Evolutionary conservation across 64 coral and sea anemone species (phyloP).

Genomic region (Stylophora pistillata): DNA sequence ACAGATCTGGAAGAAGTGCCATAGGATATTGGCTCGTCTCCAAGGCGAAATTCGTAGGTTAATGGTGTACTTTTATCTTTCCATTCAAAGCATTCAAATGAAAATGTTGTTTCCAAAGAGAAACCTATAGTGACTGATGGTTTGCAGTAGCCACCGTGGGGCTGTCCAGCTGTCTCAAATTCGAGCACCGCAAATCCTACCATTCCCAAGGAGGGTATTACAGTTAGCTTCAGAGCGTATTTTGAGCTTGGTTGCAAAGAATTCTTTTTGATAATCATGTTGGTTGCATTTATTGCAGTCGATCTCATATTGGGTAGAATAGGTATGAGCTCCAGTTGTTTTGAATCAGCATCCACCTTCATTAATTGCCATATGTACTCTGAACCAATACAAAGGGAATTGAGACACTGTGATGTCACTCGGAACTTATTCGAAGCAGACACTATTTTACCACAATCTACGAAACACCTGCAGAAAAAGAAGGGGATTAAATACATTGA

Average conservation of each 20-base stretch:
- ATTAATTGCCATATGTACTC: not conserved
- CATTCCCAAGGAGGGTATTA: not conserved
- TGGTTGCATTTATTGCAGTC: not conserved
- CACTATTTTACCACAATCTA: not conserved
- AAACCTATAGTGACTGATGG: not conserved
- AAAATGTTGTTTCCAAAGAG: slow-evolving; percentile 4
- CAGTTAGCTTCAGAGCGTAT: not conserved
- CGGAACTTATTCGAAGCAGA: not conserved
- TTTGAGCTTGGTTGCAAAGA: not conserved
- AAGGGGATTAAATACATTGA: too few relatives aligned
- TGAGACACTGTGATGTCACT: slow-evolving; percentile 19
- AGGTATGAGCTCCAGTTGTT: not conserved
- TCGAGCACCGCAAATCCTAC: not conserved
- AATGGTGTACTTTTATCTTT: not conserved
- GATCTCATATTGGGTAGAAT: slow-evolving; percentile 6
- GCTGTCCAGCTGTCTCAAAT: slow-evolving; percentile 11
- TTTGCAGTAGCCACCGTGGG: not conserved
- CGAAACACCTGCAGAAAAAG: slow-evolving; percentile 5
- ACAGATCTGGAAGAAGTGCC: not conserved
- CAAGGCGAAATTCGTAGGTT: slow-evolving; percentile 2
- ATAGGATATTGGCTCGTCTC: slow-evolving; percentile 3
- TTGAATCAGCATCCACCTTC: not conserved
- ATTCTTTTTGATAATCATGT: not conserved
- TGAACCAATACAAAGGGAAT: not conserved
- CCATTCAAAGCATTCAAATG: slow-evolving; percentile 4